phyloP scores from a whole-genome alignment of 1,140 invertebrate genomes.

The Protaetia brevitarsis region DNA sequence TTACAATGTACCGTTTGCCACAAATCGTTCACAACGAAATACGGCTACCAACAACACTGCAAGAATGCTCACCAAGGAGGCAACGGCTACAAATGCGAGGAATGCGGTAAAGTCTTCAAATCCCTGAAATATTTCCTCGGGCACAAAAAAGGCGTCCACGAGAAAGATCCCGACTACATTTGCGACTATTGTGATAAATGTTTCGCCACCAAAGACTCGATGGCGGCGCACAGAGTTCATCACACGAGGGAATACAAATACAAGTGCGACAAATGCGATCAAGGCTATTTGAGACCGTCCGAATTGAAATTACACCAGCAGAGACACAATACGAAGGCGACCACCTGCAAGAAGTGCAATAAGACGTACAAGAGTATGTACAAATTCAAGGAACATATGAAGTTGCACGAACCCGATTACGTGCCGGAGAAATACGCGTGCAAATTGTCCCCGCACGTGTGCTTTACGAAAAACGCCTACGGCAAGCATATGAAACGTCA shows the following conservation, averaged over 20 bases:
- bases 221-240: too few species aligned
- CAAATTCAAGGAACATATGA: conserved; percentile 45
- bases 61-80: too few species aligned
- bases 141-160: too few species aligned
- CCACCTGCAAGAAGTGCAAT: conserved; percentile 51
- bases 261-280: conserved; percentile 47
- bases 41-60: too few species aligned
- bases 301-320: conserved; percentile 49
- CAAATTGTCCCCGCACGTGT: conserved; percentile 22
- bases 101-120: too few species aligned
- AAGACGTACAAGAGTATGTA: conserved; percentile 52
- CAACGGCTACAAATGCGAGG: too few species aligned
- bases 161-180: too few species aligned
- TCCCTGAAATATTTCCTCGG: too few species aligned
- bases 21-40: too few species aligned
- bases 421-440: not conserved
- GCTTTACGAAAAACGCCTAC: conserved; percentile 1
- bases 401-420: conserved; percentile 34
- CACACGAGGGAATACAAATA: conserved; percentile 41
- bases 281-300: conserved; percentile 40
- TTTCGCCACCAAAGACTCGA: too few species aligned
- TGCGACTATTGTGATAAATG: too few species aligned
- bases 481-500: conserved; percentile 42
- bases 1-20: too few species aligned
- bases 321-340: conserved; percentile 37